Evolutionary conservation across 2,113 vertebrate species (phyloP), one percentile per base, ranked within the genome.

Genomic region (Grallaria varia): DNA sequence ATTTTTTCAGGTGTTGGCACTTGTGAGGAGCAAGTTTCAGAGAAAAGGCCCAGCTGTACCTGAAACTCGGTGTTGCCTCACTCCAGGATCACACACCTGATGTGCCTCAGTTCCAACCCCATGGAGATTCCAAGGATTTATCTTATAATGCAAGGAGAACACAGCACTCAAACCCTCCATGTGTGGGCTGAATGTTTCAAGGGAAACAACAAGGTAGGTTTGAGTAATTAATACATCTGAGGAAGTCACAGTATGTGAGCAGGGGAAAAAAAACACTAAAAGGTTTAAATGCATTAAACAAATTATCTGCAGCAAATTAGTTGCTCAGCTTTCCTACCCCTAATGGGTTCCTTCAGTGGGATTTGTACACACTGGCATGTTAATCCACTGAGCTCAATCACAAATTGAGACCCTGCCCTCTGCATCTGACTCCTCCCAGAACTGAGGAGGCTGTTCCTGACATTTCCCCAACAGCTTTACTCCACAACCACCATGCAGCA

Each of bases 291-390:
- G 39, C 25, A 37, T 83, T 47, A 71, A 74, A 39, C 47, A 53
- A 84, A 80, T 94, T n/a, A 86, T 35, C 50, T 66, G 19, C 59
- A 74, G 63, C 42, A 55, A 79, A 77, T 90, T 17, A 83, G 31
- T 74, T 83, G 90, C 8, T 45, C n/a, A 4, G 25, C 28, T 76
- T 64, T 59, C 24, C 77, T 87, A 45, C 68, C 52, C 27, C 8
- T 83, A 82, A 42, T 22, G 76, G 58, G 20, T 42, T 49, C 78
- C 74, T 78, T 50, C 2, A 0, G 4, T 53, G 80, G 72, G 72
- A 53, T 56, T 64, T 86, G 55, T 73, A 37, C 8, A 56, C 2
- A 0, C 56, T 12, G 53, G 44, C 53, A 44, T 0, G 1, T 67
- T 52, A 67, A 80, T 18, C 45, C 50, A 71, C 74, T 59, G 27